Evolutionary conservation across 2,797 vertebrate species (phyloP).

Genomic region (Dendrocincla tyrannina): DNA sequence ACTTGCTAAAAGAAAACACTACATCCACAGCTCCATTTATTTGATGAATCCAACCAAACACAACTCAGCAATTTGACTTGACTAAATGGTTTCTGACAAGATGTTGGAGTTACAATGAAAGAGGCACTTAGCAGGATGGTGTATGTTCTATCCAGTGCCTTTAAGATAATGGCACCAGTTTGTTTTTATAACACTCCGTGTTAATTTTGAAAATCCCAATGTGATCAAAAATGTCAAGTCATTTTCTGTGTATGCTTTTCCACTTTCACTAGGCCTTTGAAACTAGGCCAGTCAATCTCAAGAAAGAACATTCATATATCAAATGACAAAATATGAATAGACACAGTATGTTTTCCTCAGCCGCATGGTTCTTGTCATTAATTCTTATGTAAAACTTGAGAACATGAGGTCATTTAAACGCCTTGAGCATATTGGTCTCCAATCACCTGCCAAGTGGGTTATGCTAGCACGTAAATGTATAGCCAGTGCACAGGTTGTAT

Average conservation of each 20-base stretch:
- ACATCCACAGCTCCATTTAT: not conserved
- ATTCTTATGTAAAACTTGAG: not conserved
- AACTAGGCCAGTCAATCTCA: not conserved
- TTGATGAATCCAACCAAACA: constrained; percentile 10
- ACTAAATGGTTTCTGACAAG: constrained; percentile 15
- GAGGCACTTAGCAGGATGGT: not conserved
- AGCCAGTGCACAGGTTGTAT: not conserved
- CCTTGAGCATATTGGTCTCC: not conserved
- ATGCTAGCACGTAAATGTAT: not conserved
- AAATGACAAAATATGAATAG: not conserved
- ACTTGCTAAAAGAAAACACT: not conserved
- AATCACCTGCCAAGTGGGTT: not conserved
- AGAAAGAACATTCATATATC: not conserved
- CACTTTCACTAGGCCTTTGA: not conserved
- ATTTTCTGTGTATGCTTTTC: not conserved
- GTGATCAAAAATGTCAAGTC: not conserved
- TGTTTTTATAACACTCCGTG: not conserved
- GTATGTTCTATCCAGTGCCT: not conserved
- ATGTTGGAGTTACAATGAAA: not conserved
- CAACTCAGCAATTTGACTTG: not conserved
- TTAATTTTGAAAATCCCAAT: not conserved
- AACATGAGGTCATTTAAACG: not conserved
- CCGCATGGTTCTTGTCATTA: not conserved
- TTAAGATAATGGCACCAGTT: not conserved
- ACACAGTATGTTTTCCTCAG: not conserved